Conservation (phyloP, 2,113 vertebrate species). For the Callopanchax toddi region DNA sequence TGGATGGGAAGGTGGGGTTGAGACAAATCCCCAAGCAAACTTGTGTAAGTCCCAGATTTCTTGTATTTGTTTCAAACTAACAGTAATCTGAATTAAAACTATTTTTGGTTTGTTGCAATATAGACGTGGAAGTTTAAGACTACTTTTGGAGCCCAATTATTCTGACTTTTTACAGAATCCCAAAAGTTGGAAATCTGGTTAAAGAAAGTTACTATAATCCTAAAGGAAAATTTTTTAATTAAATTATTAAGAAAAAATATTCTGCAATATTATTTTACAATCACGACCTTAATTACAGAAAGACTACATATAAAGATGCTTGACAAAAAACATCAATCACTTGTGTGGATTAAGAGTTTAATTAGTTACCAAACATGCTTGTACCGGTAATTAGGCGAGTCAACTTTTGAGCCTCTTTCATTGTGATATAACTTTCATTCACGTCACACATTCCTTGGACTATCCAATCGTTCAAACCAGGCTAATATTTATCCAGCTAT, state of each 20-base stretch:
- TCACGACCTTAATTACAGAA: too few relatives aligned
- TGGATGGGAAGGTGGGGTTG: too few relatives aligned
- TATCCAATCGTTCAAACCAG: neutral
- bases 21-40: slow-evolving; percentile 7
- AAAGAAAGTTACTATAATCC: too few relatives aligned
- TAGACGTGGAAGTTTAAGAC: neutral
- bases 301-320: too few relatives aligned
- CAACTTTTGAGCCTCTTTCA: neutral
- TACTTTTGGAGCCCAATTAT: neutral
- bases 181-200: too few relatives aligned
- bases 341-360: neutral
- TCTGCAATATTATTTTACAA: too few relatives aligned
- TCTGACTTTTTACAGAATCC: too few relatives aligned
- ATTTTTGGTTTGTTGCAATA: neutral
- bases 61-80: slow-evolving; percentile 7
- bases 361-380: slow-evolving; percentile 20
- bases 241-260: too few relatives aligned
- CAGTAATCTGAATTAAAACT: neutral
- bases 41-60: slow-evolving; percentile 5
- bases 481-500: slow-evolving; percentile 16
- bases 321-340: too few relatives aligned
- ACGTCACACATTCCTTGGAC: slow-evolving; percentile 37
- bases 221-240: too few relatives aligned
- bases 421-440: slow-evolving; percentile 19
- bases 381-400: neutral